These are phyloP conservation scores for Anarhynchus alexandrinus DNA, from an alignment of 2,113 vertebrate genomes.

Conservation along the genomic window DNA sequence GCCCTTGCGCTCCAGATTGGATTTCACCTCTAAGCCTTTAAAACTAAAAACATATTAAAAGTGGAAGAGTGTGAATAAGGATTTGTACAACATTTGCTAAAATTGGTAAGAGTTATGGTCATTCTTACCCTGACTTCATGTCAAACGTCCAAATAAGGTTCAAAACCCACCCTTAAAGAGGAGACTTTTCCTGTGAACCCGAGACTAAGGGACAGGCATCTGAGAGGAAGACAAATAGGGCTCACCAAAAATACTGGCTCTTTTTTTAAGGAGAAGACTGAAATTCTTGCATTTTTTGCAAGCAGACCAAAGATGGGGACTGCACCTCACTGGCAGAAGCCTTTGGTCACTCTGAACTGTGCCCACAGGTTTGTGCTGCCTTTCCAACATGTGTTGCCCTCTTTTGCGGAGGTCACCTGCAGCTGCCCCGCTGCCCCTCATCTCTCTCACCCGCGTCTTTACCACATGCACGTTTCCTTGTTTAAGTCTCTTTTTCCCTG, in stretches of 20 bases:
- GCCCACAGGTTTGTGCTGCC: background rate
- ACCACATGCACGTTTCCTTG: background rate
- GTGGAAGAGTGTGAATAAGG: background rate
- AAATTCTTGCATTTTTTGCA: background rate
- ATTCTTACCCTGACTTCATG: background rate
- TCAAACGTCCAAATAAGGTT: background rate
- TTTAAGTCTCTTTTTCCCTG: background rate
- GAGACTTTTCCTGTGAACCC: background rate
- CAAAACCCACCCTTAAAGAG: background rate
- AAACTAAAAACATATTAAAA: background rate
- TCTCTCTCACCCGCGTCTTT: rapidly evolving
- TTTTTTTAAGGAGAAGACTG: background rate
- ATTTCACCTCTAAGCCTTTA: background rate
- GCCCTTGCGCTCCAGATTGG: background rate
- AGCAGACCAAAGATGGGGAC: background rate
- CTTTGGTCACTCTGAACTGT: background rate
- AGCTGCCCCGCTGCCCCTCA: background rate
- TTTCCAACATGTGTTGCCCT: background rate
- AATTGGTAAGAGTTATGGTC: background rate
- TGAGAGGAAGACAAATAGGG: background rate
- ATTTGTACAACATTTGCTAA: background rate
- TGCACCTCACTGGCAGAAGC: background rate
- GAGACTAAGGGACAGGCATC: background rate
- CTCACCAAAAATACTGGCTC: background rate
- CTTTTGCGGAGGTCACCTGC: background rate